Evolutionary conservation across 23 tunicate genomes (phyloP).

Genomic region (Halocynthia aurantium): DNA sequence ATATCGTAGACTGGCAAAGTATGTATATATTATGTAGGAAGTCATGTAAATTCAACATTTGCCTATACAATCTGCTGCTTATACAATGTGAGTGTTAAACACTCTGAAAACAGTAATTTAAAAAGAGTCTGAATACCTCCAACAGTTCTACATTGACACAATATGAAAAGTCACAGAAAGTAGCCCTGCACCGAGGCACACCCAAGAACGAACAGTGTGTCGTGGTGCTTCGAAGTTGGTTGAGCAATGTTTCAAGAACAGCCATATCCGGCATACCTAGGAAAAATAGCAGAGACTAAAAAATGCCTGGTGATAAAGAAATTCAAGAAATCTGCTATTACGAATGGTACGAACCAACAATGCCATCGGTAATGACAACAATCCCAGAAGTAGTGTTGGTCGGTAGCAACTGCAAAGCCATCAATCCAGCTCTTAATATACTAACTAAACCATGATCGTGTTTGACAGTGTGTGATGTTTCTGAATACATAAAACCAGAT

Average conservation of each 20-base stretch:
- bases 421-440: constrained; percentile 60
- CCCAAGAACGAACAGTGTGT: constrained; percentile 68
- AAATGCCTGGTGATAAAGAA: neutral
- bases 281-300: neutral
- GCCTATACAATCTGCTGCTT: too few relatives aligned
- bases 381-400: constrained; percentile 67
- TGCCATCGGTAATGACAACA: constrained; percentile 86
- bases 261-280: constrained; percentile 56
- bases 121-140: constrained; percentile 3
- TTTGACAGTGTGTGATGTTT: neutral
- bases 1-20: too few relatives aligned
- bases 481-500: too few relatives aligned
- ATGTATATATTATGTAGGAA: too few relatives aligned
- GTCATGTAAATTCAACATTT: too few relatives aligned
- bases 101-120: too few relatives aligned
- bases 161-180: constrained; percentile 46
- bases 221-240: constrained; percentile 51
- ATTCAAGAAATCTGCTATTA: neutral
- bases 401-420: constrained; percentile 59
- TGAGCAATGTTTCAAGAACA: constrained; percentile 35
- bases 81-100: too few relatives aligned
- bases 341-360: constrained; percentile 28
- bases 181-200: constrained; percentile 31
- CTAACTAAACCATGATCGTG: constrained; percentile 49
- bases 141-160: constrained; percentile 11